Base-by-base conservation (phyloP, 2,888 invertebrate genomes). In the Dasypogon diadema region DNA sequence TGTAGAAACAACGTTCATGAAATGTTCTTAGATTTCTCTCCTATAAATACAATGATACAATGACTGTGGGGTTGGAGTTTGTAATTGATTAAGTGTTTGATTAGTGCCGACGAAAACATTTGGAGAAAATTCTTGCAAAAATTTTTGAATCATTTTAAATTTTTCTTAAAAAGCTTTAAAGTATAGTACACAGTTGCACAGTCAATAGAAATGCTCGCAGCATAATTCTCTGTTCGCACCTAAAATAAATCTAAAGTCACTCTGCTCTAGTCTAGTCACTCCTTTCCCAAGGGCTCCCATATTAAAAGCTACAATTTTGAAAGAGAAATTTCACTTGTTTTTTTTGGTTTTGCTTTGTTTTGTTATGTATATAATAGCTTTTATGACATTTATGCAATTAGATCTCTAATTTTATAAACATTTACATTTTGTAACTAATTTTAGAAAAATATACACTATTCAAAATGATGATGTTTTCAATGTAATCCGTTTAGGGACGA, bases 361-460 rank as follows among this genome's bases (percentile, higher is more conserved):
- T n/a, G n/a, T n/a, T n/a, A n/a, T n/a, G n/a, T n/a, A n/a, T n/a
- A n/a, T n/a, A n/a, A n/a, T n/a, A n/a, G n/a, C n/a, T n/a, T 60
- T 60, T 60, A 60, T 37, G 60, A 60, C 60, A 65, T 46, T 46
- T 24, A 65, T 46, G 46, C 46, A 51, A 65, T 65, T 48, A 65
- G 46, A 24, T 24, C 46, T 65, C 34, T n/a, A 37, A 6, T 48
- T 51, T 46, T 48, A 46, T 24, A 22, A 65, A 46, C 46, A 48
- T 65, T 60, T 65, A 65, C 48, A 48, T 65, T 65, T 22, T 42
- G 65, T 46, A 65, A 65, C 16, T 65, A 46, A 65, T 46, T 14
- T 48, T 65, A 65, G 48, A 65, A 65, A 65, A 65, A 65, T 65
- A 65, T 46, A 60, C 60, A 42, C 37, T 60, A 60, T 60, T 60